A percentile compares a stretch with the other conserved stretches of the same genome.
Evolutionary conservation across 1,140 invertebrate species (phyloP).

Genomic region (Papilio xuthus): DNA sequence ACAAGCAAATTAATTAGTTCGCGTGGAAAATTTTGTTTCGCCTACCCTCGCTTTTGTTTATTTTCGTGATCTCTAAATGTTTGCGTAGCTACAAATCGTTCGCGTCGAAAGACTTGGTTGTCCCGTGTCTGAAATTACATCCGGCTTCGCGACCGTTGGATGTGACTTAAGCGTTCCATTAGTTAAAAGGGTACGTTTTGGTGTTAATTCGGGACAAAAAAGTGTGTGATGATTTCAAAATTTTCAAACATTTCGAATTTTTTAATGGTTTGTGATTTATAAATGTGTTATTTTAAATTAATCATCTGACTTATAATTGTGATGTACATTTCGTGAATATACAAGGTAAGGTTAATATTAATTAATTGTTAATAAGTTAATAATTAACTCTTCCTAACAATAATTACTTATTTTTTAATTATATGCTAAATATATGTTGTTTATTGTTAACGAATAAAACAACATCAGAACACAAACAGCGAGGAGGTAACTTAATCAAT

Average conservation of each 20-base stretch:
- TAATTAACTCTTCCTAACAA: too few relatives aligned
- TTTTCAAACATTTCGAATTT: too few relatives aligned
- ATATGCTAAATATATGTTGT: not conserved
- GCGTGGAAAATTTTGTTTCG: not conserved
- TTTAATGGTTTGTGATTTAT: too few relatives aligned
- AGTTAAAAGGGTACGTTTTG: not conserved
- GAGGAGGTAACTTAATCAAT: slow-evolving; percentile 13
- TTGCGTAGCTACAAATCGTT: slow-evolving; percentile 7
- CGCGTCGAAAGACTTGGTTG: not conserved
- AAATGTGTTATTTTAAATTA: too few relatives aligned
- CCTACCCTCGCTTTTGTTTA: not conserved
- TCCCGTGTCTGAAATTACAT: slow-evolving; percentile 7
- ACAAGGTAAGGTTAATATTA: too few relatives aligned
- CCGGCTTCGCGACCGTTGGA: not conserved
- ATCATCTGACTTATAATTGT: too few relatives aligned
- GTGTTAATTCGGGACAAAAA: too few relatives aligned
- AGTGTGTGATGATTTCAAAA: too few relatives aligned
- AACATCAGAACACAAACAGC: not conserved
- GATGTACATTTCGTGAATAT: too few relatives aligned
- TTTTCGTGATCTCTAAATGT: not conserved
- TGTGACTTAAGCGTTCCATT: not conserved
- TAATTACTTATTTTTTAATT: not conserved
- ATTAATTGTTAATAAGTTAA: too few relatives aligned
- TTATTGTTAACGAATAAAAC: not conserved
- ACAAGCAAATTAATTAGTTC: not conserved